Base-by-base conservation (phyloP, 2,888 invertebrate species). In the Ditula angustiorana region DNA sequence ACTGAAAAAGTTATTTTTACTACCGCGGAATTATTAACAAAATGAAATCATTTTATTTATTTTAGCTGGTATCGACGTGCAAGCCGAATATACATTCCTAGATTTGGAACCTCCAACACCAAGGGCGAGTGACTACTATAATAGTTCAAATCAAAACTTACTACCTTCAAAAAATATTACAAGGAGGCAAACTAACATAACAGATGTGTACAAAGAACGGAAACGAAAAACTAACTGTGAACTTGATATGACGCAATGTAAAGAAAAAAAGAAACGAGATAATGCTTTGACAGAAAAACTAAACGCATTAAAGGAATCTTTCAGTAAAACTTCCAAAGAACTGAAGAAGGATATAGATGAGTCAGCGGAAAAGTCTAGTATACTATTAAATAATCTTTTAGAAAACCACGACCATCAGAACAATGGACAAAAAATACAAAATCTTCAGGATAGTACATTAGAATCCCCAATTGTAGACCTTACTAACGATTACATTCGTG, bases 61-160 rank as follows among this genome's bases (percentile, higher is more conserved):
- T 92, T 56, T 78, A 94, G 94, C 92, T 73, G 94, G 94, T 1
- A 85, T 94, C 23, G 94, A 94, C 72, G 84, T 75, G 2, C 80
- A 86, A 19, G 78, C 81, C 62, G 88, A 90, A 75, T 88, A 85
- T 69, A 16, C 75, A 35, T 88, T 90, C 71, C 80, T 81, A 73
- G 75, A 79, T 69, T 70, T 84, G 70, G 71, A 81, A 47, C 71
- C 77, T 23, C 55, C 61, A 7, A 50, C 64, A 37, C 37, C 41
- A 37, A 49, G 41, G 44, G 50, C 57, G 46, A 60, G 33, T 61
- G 56, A 62, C 44, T 30, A 49, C 33, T 23, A n/a, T 60, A 21
- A 10, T 26, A 13, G 13, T 16, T 41, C 50, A 33, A 47, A 21
- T 63, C n/a, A 44, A 23, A 58, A 69, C 52, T 61, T 59, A 19